Conservation (phyloP, 2,797 vertebrate species). For the Falco berigora region DNA sequence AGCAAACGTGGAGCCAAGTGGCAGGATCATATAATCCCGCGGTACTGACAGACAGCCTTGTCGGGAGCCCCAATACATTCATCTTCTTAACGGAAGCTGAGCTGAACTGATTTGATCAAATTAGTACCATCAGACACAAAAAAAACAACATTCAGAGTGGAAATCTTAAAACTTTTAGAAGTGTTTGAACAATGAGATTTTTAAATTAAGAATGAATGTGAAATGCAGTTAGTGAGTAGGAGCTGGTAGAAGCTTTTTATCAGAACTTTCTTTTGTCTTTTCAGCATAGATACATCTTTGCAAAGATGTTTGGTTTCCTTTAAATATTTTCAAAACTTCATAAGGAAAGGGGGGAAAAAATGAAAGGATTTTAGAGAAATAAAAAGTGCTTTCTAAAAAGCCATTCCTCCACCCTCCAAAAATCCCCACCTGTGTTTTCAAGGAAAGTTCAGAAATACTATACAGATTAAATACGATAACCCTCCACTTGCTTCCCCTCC, state of each 20-base stretch:
- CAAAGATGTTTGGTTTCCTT: background rate
- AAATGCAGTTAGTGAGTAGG: background rate
- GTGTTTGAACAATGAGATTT: background rate
- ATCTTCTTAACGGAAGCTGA: background rate
- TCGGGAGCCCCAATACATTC: background rate
- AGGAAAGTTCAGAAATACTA: background rate
- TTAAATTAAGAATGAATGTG: background rate
- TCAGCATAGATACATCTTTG: background rate
- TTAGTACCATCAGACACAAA: background rate
- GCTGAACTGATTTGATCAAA: background rate
- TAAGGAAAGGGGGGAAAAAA: background rate
- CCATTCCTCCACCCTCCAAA: background rate
- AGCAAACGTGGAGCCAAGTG: background rate
- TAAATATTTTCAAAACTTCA: background rate
- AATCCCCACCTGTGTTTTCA: background rate
- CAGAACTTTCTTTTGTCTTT: background rate
- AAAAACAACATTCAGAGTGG: background rate
- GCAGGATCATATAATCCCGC: background rate
- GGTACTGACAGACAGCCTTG: background rate
- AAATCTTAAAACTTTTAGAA: background rate
- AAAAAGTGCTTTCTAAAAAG: background rate
- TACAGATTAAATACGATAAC: background rate
- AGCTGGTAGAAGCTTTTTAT: background rate
- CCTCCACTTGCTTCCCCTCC: background rate
- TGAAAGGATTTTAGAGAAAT: background rate